These are phyloP conservation scores for Anas acuta DNA, from an alignment of 2,797 vertebrate species.

Conservation along the genomic window DNA sequence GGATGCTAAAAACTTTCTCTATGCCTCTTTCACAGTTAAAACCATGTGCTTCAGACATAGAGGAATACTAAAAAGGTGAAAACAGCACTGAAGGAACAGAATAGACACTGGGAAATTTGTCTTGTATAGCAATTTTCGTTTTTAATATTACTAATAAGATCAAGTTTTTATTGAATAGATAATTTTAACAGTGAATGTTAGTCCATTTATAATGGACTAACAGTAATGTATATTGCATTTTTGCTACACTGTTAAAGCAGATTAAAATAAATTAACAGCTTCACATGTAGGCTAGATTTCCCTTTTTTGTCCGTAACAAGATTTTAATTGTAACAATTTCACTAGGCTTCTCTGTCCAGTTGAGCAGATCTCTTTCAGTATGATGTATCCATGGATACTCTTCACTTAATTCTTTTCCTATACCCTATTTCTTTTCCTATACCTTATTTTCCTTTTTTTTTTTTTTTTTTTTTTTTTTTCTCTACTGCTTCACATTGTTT, in stretches of 20 bases:
- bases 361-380: neutral
- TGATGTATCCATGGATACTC: neutral
- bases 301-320: neutral
- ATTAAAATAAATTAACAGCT: neutral
- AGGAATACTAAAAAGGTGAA: neutral
- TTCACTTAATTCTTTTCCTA: neutral
- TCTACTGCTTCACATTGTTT: neutral
- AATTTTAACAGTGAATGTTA: neutral
- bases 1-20: neutral
- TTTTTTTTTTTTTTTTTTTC: neutral
- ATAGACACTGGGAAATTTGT: neutral
- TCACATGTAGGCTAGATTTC: neutral
- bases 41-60: neutral
- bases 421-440: neutral
- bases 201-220: neutral
- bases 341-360: neutral
- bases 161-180: neutral
- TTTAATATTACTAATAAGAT: neutral
- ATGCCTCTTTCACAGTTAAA: neutral
- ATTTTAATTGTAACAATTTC: neutral
- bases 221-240: neutral
- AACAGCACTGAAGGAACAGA: neutral
- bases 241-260: neutral
- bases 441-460: neutral
- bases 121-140: neutral